These are phyloP conservation scores for Phyto melanocephala DNA, from an alignment of 2,888 invertebrate species.

Conservation along the genomic window DNA sequence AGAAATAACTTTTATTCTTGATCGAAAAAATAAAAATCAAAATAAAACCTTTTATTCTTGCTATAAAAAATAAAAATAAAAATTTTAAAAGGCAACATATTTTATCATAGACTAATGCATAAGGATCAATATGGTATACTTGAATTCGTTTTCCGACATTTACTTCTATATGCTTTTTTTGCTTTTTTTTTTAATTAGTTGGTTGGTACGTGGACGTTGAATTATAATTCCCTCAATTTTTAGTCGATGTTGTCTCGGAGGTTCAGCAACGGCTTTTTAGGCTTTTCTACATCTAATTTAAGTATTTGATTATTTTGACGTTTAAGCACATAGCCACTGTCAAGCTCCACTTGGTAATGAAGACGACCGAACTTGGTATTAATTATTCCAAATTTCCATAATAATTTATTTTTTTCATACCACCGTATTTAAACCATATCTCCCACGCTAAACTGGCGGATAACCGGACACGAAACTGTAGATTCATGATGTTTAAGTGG, in stretches of 20 bases:
- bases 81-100: too few relatives aligned
- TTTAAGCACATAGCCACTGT: conserved; percentile 50
- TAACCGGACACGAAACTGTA: not conserved
- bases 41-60: too few relatives aligned
- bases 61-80: too few relatives aligned
- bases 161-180: too few relatives aligned
- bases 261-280: not conserved
- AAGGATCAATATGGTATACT: too few relatives aligned
- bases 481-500: conserved; percentile 9
- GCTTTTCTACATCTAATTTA: not conserved
- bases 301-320: conserved; percentile 46
- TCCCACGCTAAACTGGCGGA: conserved; percentile 36
- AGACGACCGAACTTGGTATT: conserved; percentile 32
- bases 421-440: conserved; percentile 26
- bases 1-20: too few relatives aligned
- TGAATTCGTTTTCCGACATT: too few relatives aligned
- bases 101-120: too few relatives aligned
- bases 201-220: not conserved
- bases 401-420: conserved; percentile 5
- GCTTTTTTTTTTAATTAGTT: not conserved
- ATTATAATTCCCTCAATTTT: not conserved
- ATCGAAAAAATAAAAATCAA: too few relatives aligned
- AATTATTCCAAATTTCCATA: conserved; percentile 53
- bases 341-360: conserved; percentile 48
- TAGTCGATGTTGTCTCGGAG: not conserved